These are phyloP conservation scores for Phalanger gymnotis DNA, from an alignment of 2,797 vertebrate species.

Conservation along the genomic window DNA sequence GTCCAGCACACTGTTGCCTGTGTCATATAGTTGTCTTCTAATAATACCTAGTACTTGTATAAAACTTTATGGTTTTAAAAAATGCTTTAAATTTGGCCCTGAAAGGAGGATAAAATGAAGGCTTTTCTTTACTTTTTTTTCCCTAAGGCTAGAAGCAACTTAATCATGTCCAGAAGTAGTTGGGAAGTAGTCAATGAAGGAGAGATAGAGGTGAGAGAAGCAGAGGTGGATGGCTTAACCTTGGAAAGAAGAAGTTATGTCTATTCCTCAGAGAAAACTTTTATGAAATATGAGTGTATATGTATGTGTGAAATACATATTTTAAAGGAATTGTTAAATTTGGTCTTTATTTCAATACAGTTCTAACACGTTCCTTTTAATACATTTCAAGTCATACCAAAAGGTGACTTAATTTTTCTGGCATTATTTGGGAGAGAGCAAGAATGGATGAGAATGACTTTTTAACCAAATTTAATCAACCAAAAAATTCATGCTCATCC, in stretches of 20 bases:
- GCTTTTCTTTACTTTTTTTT: not conserved
- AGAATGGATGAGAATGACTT: not conserved
- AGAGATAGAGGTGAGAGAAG: not conserved
- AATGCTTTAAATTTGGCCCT: not conserved
- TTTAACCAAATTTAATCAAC: not conserved
- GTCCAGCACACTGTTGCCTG: not conserved
- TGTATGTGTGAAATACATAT: not conserved
- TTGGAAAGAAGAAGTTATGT: not conserved
- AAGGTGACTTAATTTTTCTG: not conserved
- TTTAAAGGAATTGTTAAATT: not conserved
- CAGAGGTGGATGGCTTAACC: not conserved
- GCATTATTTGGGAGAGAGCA: not conserved
- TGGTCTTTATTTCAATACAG: not conserved
- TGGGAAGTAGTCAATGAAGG: not conserved
- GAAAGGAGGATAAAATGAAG: not conserved
- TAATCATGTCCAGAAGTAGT: not conserved
- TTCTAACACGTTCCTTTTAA: not conserved
- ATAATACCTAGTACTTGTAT: not conserved
- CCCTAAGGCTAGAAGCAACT: not conserved
- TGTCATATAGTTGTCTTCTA: not conserved
- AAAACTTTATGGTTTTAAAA: not conserved
- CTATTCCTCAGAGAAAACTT: not conserved
- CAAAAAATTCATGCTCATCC: not conserved
- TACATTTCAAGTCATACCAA: not conserved
- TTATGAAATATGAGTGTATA: no score